Percentiles rank a stretch among this genome's conserved stretches.
Evolutionary conservation across 1,140 invertebrate species (phyloP).

Genomic region (Apocrypta bakeri): DNA sequence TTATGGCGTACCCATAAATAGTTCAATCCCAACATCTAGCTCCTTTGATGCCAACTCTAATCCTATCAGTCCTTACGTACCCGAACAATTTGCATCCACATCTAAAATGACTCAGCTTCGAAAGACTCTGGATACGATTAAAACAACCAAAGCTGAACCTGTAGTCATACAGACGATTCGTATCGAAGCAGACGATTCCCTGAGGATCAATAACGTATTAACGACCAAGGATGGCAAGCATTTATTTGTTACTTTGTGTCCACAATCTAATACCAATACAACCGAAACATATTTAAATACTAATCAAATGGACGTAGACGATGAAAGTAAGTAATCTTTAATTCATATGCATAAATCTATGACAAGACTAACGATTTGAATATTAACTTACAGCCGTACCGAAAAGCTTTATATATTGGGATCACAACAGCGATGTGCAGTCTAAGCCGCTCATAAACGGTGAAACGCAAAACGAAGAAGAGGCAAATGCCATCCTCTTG

Average conservation of each 20-base stretch:
- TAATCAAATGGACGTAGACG: conserved; percentile 74
- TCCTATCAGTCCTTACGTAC: conserved; percentile 62
- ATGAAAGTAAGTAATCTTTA: conserved; percentile 63
- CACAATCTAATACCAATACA: conserved; percentile 50
- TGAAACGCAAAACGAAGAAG: conserved; percentile 59
- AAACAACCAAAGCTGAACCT: conserved; percentile 66
- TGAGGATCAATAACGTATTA: conserved; percentile 77
- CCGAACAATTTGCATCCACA: conserved; percentile 70
- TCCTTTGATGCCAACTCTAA: conserved; percentile 69
- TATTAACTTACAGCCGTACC: conserved; percentile 52
- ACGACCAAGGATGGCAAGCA: conserved; percentile 80
- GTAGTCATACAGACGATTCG: conserved; percentile 68
- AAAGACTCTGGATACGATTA: conserved; percentile 63
- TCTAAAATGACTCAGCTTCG: conserved; percentile 66
- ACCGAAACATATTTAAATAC: conserved; percentile 59
- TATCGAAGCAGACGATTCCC: conserved; percentile 65
- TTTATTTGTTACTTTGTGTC: conserved; percentile 79
- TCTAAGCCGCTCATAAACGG: conserved; percentile 64
- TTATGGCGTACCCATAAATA: conserved; percentile 62
- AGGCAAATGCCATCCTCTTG: conserved; percentile 70
- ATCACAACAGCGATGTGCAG: conserved; percentile 65
- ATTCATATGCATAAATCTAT: background rate
- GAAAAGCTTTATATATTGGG: conserved; percentile 72
- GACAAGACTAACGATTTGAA: background rate
- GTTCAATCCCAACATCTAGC: conserved; percentile 60